Evolutionary conservation across 2,888 invertebrate genomes (phyloP), one percentile per base, ranked within the genome.

Genomic region (Prosapia bicincta): DNA sequence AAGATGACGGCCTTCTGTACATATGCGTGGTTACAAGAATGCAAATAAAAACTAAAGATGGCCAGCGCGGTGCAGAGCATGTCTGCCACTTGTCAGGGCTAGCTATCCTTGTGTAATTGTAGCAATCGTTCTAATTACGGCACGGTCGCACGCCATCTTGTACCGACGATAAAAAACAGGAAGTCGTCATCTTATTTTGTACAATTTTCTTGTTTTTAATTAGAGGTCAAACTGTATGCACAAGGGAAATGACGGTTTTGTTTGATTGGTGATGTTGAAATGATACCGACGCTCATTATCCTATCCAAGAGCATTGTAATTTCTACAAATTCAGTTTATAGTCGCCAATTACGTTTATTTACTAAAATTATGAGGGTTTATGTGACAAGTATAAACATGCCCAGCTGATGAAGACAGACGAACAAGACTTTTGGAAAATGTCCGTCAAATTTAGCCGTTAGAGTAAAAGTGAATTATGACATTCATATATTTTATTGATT

Each of bases 131-230:
- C 54, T 54, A 54, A 54, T 54, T 54, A 54, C 20, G 54, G 54
- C 13, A 20, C 54, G 3, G 20, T 20, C 3, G 20, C 54, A 54
- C 54, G 54, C 54, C 54, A 54, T 54, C 20, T 54, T 54, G 5
- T 54, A 20, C 3, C 1, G 20, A 54, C 38, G 13, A 43, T 69
- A 68, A 73, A 68, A 54, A 73, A 30, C 73, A 69, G 73, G 73
- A 73, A 73, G 73, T 68, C 28, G 73, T 73, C 67, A 68, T 38
- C 67, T 68, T 38, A 73, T 68, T 73, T 73, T 73, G 73, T 28
- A 28, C 68, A 68, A 54, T 73, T 68, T 69, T 73, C 69, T 67
- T 24, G n/a, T n/a, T 71, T 71, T 20, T 71, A 54, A 71, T 71
- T 71, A 65, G 54, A 54, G 54, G 54, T 54, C 54, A 54, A 54